These are phyloP conservation scores for Drosophila nigricruria DNA, from an alignment of 2,888 invertebrate genomes.

Conservation along the genomic window DNA sequence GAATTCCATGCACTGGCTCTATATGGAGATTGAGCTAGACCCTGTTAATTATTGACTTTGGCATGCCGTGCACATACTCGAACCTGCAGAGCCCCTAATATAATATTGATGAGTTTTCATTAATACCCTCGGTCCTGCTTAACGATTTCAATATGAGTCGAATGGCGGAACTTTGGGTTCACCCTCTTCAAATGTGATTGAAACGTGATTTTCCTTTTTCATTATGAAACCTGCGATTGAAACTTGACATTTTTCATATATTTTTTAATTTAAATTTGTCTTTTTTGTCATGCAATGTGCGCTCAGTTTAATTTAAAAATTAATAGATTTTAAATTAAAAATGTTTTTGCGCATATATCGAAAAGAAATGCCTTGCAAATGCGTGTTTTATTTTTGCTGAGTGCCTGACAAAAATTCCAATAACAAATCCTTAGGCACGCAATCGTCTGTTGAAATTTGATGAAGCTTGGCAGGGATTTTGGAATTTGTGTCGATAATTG, in stretches of 20 bases:
- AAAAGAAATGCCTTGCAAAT: constrained; percentile 2
- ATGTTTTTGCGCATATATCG: not conserved
- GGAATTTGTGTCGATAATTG: constrained; percentile 64
- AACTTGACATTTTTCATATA: not conserved
- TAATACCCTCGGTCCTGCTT: constrained; percentile 24
- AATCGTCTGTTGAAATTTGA: constrained; percentile 40
- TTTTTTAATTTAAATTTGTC: constrained; percentile 9
- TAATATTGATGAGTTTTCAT: constrained; percentile 62
- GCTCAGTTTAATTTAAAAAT: constrained; percentile 31
- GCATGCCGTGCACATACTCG: constrained; percentile 55
- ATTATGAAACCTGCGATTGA: not conserved
- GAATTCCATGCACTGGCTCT: not conserved
- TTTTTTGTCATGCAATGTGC: not conserved
- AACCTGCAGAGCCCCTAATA: constrained; percentile 34
- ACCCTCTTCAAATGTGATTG: not conserved
- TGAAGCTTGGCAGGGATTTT: constrained; percentile 41
- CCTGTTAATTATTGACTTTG: constrained; percentile 55
- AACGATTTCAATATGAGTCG: constrained; percentile 4
- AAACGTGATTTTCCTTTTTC: constrained; percentile 9
- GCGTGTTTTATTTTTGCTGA: constrained; percentile 17
- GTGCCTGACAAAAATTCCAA: constrained; percentile 49
- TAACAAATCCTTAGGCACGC: constrained; percentile 31
- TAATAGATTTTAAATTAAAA: constrained; percentile 14
- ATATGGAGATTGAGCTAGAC: constrained; percentile 13
- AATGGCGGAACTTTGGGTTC: not conserved